Base-by-base conservation (phyloP, 2,797 vertebrate genomes). In the Onychomys torridus region DNA sequence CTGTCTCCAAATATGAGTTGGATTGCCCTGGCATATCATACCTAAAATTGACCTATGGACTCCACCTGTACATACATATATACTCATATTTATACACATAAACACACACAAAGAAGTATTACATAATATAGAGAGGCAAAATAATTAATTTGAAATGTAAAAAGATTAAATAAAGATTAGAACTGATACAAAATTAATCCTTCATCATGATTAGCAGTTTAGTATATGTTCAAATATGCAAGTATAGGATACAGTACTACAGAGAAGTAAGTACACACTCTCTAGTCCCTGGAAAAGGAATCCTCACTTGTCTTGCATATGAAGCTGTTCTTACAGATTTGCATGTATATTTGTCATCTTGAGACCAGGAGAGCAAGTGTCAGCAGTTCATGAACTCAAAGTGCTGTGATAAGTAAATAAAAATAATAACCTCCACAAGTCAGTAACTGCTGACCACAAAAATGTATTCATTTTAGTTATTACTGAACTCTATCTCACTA, bases 361-460 rank as follows among this genome's bases (percentile, higher is more conserved):
- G 19, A 49, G 16, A 82, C 81, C 83, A 96, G 52, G 52, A 77
- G 85, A 91, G 71, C 71, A 84, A 96, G 83, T 87, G 75, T 86
- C 93, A 93, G 83, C 6, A 0, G 75, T 91, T 95, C 49, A 81
- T 92, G 59, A 94, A 76, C 76, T 77, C n/a, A 71, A 95, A 92
- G 49, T 69, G 63, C 65, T 77, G 1, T 65, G 43, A 49, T 93
- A 94, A 96, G 63, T 91, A 92, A 89, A 88, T 83, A 93, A 94
- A 93, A 95, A 83, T 77, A 94, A 87, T 91, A 95, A 81, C 65
- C 84, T 95, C 13, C 69, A 77, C 52, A 77, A 95, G 40, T n/a
- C 52, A 61, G 96, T 88, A 94, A 92, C 34, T 96, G 94, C 90
- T 92, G 84, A 94, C 78, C 87, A 93, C 61, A 95, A 96, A 95